phyloP scores from a whole-genome alignment of 2,797 vertebrate genomes.

The Falco concolor region DNA sequence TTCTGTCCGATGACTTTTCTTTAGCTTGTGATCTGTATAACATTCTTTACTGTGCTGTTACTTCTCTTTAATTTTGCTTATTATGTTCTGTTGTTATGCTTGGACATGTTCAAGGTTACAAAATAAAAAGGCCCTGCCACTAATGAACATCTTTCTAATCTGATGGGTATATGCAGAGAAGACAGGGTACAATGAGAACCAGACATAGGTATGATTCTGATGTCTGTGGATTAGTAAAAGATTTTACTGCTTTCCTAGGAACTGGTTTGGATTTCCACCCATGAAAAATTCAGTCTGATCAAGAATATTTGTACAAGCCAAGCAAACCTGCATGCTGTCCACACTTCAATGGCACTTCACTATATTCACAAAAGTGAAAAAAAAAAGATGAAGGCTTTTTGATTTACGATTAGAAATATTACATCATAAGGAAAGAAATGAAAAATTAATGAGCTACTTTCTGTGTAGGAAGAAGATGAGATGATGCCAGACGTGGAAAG shows the following conservation, averaged over 20 bases:
- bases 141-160: neutral
- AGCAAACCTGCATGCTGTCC: neutral
- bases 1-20: neutral
- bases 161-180: neutral
- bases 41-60: neutral
- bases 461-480: neutral
- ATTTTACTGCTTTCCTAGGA: neutral
- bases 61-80: neutral
- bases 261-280: neutral
- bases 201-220: neutral
- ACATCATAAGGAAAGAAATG: neutral
- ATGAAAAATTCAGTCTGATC: neutral
- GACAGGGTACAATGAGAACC: neutral
- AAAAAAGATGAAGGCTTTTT: neutral
- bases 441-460: neutral
- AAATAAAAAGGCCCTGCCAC: neutral
- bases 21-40: neutral
- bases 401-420: neutral
- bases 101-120: neutral
- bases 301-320: neutral
- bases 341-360: neutral
- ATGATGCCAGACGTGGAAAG: neutral
- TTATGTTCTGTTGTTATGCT: neutral
- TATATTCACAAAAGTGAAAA: neutral
- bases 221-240: neutral